Percentiles rank a stretch among this genome's conserved stretches.
Evolutionary conservation across 37 sponge, comb jelly and placozoan genomes (phyloP).

Genomic region (Aplysina aerophoba): DNA sequence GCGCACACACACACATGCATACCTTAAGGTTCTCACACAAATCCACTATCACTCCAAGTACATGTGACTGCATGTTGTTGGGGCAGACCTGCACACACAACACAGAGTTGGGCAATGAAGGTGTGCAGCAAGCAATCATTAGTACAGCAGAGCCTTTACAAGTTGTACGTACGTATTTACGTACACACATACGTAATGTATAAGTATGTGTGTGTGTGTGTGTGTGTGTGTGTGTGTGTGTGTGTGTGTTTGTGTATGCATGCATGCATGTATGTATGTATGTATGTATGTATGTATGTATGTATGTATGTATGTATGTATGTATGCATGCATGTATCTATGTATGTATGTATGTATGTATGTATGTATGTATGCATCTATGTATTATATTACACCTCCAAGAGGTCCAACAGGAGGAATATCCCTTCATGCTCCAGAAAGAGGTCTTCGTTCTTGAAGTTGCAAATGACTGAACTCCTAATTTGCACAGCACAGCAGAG

Average conservation of each 20-base stretch:
- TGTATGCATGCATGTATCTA: background rate
- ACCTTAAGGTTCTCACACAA: slow-evolving; percentile 94
- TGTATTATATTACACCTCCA: slow-evolving; percentile 59
- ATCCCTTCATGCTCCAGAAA: slow-evolving; percentile 94
- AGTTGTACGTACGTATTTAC: no score
- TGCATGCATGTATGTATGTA: background rate
- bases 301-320: background rate
- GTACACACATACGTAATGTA: no score
- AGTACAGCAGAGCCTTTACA: no score
- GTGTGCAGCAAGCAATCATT: no score
- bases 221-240: background rate
- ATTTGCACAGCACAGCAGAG: background rate
- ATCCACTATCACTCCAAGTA: slow-evolving; percentile 93
- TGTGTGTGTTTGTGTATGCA: background rate
- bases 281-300: background rate
- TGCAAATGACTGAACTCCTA: slow-evolving; percentile 83
- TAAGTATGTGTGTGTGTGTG: background rate
- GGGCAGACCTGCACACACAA: slow-evolving; percentile 69
- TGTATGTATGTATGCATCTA: background rate
- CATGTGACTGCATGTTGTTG: slow-evolving; percentile 80
- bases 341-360: slow-evolving; percentile 1
- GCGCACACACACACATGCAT: slow-evolving; percentile 22
- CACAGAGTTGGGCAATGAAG: no score
- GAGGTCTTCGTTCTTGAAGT: slow-evolving; percentile 82
- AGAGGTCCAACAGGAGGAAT: slow-evolving; percentile 87